phyloP scores from a whole-genome alignment of 2,888 invertebrate genomes.

The Drosophila prolongata region DNA sequence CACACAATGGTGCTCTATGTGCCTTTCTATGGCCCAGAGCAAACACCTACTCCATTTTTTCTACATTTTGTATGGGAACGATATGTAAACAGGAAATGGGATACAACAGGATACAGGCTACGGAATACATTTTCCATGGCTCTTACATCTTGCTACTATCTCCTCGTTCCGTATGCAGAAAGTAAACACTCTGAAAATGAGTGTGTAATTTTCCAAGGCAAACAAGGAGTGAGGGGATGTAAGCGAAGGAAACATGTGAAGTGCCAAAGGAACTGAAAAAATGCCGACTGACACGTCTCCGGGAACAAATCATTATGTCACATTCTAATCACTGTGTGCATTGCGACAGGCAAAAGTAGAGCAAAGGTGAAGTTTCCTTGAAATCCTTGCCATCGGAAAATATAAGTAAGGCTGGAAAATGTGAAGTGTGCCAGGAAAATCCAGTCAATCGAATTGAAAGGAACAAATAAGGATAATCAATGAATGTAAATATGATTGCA shows the following conservation, averaged over 20 bases:
- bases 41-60: slow-evolving; percentile 59
- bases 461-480: slow-evolving; percentile 2
- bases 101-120: slow-evolving; percentile 54
- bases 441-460: slow-evolving; percentile 18
- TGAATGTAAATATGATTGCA: slow-evolving; percentile 3
- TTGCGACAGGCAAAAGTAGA: slow-evolving; percentile 36
- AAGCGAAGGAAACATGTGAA: slow-evolving; percentile 45
- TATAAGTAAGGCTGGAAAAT: background rate
- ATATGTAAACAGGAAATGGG: slow-evolving; percentile 72
- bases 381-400: slow-evolving; percentile 1
- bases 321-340: slow-evolving; percentile 52
- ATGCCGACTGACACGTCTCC: slow-evolving; percentile 36
- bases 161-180: slow-evolving; percentile 50
- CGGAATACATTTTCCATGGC: slow-evolving; percentile 43
- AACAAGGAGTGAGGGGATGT: slow-evolving; percentile 49
- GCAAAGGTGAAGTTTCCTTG: slow-evolving; percentile 39
- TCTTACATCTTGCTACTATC: slow-evolving; percentile 28
- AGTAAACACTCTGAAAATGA: slow-evolving; percentile 73
- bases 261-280: slow-evolving; percentile 46
- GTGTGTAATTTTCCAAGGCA: slow-evolving; percentile 76
- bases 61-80: slow-evolving; percentile 17
- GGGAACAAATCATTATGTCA: slow-evolving; percentile 43
- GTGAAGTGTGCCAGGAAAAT: slow-evolving; percentile 1
- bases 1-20: slow-evolving; percentile 34
- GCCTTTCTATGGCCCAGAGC: slow-evolving; percentile 52